Evolutionary conservation across 1,140 invertebrate genomes (phyloP).

Genomic region (Hydropsyche tenuis): DNA sequence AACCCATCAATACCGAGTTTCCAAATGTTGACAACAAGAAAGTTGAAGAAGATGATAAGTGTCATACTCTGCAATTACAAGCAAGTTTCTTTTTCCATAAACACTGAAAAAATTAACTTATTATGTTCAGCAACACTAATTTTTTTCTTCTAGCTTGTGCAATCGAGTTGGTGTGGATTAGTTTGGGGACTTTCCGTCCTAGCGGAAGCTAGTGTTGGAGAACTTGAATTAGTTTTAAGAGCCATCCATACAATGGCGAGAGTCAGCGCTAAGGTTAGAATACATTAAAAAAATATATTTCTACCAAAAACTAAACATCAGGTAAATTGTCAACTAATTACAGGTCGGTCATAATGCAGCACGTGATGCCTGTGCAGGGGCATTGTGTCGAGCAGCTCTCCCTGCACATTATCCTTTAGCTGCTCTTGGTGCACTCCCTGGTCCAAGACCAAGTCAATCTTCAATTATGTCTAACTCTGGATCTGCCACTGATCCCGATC

Average conservation of each 20-base stretch:
- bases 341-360: slow-evolving; percentile 59
- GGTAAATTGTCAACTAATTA: background rate
- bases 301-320: background rate
- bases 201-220: slow-evolving; percentile 95
- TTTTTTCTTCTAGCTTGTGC: slow-evolving; percentile 74
- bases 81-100: no score
- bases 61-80: slow-evolving; percentile 42
- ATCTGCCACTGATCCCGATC: slow-evolving; percentile 66
- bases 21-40: slow-evolving; percentile 41
- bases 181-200: slow-evolving; percentile 89
- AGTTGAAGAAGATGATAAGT: slow-evolving; percentile 42
- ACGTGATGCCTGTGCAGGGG: slow-evolving; percentile 91
- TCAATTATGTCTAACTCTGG: slow-evolving; percentile 55
- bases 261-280: slow-evolving; percentile 59
- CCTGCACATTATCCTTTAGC: slow-evolving; percentile 94
- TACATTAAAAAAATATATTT: slow-evolving; percentile 6
- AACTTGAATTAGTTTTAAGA: slow-evolving; percentile 89
- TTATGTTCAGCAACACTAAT: background rate
- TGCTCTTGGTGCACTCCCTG: slow-evolving; percentile 72
- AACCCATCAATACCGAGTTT: background rate
- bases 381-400: slow-evolving; percentile 92
- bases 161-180: slow-evolving; percentile 95
- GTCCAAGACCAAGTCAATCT: slow-evolving; percentile 66
- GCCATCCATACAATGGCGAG: slow-evolving; percentile 85
- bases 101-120: background rate